Conservation (phyloP, 2,797 vertebrate genomes). For the Sebastes kiyomatsui region DNA sequence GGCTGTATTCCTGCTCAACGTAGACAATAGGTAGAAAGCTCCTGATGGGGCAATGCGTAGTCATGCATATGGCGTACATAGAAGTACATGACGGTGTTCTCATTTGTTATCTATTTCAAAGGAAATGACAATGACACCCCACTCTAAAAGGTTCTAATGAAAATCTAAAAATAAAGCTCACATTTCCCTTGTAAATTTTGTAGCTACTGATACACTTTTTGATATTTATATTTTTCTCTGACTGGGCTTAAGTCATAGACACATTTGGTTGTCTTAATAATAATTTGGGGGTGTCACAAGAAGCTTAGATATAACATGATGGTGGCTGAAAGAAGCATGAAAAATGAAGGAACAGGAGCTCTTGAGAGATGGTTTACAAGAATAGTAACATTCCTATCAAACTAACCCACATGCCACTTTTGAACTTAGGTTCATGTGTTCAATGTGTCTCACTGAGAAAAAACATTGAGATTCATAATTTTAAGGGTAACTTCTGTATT, state of each 20-base stretch:
- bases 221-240: neutral
- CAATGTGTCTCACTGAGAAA: too few relatives aligned
- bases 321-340: neutral
- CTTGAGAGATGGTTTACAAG: neutral
- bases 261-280: neutral
- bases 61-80: neutral
- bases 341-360: neutral
- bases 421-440: neutral
- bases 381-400: neutral
- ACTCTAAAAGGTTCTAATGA: neutral
- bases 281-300: neutral
- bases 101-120: neutral
- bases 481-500: too few relatives aligned
- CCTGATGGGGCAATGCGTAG: neutral
- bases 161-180: neutral
- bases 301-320: neutral
- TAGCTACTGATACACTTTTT: neutral
- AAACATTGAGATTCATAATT: too few relatives aligned
- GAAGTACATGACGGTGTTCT: neutral
- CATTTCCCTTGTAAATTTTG: neutral
- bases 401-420: neutral
- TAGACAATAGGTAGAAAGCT: neutral
- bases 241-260: too few relatives aligned
- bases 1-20: neutral
- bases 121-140: neutral